Base-by-base conservation (phyloP, 2,888 invertebrate genomes). In the Cerceris ruficornis region DNA sequence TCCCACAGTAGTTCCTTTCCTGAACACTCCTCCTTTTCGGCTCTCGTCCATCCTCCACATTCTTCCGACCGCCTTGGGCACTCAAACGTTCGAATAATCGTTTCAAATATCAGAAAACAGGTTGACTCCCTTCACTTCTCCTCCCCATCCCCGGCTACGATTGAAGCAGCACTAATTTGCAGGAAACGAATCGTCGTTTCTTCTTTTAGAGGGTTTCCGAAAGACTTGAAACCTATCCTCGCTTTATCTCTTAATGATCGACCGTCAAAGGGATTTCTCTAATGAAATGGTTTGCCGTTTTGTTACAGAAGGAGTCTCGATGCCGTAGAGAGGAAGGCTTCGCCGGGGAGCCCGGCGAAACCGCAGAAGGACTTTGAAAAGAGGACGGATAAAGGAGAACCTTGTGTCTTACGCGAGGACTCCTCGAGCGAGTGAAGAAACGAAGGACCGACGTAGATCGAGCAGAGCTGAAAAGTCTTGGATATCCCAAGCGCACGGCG, bases 221-320 rank as follows among this genome's bases (percentile, higher is more conserved):
- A 2, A n/a, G 15, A 64, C 60, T 67, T 62, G 60, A 70, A 13
- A 61, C 42, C 46, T 66, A 49, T 55, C 59, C 54, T 49, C 42
- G 55, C 55, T 73, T 77, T 66, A 75, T 70, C 73, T 75, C 60
- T 64, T 69, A 75, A 71, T 70, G 75, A 73, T 77, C 54, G 59
- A 50, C 46, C 64, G 55, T 82, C 67, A 75, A 73, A 72, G 66
- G 11, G n/a, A 64, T 46, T 28, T 43, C 54, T 68, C 74, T 84
- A 80, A 84, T 80, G 70, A 69, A 78, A 80, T 72, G 62, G 50
- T 71, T 72, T 75, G 50, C 52, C 64, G 70, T 80, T 86, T 75
- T 86, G 86, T 86, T 86, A 42, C 87, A 86, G 86, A 54, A 41
- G 46, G 46, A 49, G 41, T 55, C 41, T 41, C 62, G 43, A 57